A percentile compares a stretch with the other conserved stretches of the same genome.
phyloP scores from a whole-genome alignment of 2,888 invertebrate genomes.

The Idaea dimidiata region DNA sequence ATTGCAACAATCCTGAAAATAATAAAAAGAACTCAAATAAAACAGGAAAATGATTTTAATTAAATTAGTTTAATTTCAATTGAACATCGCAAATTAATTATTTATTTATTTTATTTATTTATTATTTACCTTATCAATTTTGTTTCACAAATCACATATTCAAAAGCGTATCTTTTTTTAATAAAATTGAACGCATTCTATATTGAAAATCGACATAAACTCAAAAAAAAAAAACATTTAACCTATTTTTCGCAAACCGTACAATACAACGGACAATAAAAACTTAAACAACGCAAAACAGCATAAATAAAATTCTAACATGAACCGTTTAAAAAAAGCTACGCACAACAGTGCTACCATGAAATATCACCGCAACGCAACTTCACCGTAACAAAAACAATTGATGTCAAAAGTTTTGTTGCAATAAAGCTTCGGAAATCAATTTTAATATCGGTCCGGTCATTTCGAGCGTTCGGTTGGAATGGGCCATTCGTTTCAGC shows the following conservation, averaged over 20 bases:
- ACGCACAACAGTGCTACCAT: conserved; percentile 13
- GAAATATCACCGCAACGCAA: conserved; percentile 31
- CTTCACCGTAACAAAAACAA: conserved; percentile 43
- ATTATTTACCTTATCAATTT: no score
- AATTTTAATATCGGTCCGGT: conserved; percentile 55
- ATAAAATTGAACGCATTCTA: neutral
- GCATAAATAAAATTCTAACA: neutral
- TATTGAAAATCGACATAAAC: neutral
- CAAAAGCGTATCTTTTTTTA: no score
- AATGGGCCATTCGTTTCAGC: conserved; percentile 47
- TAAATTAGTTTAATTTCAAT: no score
- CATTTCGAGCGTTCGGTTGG: conserved; percentile 18
- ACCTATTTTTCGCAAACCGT: neutral
- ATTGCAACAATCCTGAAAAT: no score
- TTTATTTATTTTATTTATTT: no score
- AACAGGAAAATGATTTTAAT: no score
- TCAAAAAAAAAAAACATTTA: neutral
- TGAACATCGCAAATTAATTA: no score
- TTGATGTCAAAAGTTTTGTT: conserved; percentile 41
- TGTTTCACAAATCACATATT: no score
- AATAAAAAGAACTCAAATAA: no score
- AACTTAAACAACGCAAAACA: conserved; percentile 2
- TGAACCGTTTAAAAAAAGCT: conserved; percentile 3
- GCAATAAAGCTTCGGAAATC: conserved; percentile 56
- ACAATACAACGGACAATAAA: neutral